These are phyloP conservation scores for Euleptes europaea DNA, from an alignment of 2,113 vertebrate species.

Conservation along the genomic window DNA sequence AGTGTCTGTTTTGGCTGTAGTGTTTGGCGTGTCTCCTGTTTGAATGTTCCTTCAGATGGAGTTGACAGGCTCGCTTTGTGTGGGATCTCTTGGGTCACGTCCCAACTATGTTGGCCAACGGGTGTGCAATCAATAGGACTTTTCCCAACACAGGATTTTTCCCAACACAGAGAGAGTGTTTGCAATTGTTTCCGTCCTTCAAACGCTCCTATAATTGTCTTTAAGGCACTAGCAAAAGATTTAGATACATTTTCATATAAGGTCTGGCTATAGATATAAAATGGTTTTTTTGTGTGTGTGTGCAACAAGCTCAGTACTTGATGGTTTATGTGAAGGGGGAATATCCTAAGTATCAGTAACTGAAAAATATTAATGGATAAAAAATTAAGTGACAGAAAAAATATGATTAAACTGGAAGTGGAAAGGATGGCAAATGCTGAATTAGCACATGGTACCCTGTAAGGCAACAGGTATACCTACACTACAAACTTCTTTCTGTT, in stretches of 20 bases:
- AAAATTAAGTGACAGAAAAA: conserved; percentile 63
- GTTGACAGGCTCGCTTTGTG: background rate
- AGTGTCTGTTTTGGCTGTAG: background rate
- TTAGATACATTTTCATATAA: background rate
- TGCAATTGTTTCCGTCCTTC: background rate
- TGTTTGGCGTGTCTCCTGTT: background rate
- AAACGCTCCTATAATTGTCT: conserved; percentile 14
- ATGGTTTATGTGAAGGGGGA: conserved; percentile 31
- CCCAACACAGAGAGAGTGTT: background rate
- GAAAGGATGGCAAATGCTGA: background rate
- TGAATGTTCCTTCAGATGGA: background rate
- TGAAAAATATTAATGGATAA: conserved; percentile 53
- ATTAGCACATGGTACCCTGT: no score
- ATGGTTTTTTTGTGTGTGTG: conserved; percentile 13
- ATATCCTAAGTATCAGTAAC: conserved; percentile 41
- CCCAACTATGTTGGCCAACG: background rate
- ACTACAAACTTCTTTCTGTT: no score
- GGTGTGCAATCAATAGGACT: background rate
- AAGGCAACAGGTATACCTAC: background rate
- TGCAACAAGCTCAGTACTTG: conserved; percentile 43
- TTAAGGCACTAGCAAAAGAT: conserved; percentile 44
- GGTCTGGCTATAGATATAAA: background rate
- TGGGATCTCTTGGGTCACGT: no score
- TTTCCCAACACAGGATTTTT: background rate
- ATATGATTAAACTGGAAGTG: conserved; percentile 65